Conservation (phyloP, 2,888 invertebrate species). For the Drosophila anceps region DNA sequence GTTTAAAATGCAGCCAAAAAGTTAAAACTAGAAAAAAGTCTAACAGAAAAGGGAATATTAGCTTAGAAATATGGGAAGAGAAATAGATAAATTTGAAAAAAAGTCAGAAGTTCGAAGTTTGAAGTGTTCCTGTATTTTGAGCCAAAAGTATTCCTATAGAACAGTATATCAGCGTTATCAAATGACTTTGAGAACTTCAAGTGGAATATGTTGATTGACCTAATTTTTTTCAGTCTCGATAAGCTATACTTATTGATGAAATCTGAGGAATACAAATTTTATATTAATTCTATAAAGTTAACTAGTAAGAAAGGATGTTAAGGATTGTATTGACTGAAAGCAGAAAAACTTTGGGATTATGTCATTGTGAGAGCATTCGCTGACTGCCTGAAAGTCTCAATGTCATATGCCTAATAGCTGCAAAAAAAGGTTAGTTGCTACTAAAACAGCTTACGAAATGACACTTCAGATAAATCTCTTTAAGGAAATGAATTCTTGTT, state of each 20-base stretch:
- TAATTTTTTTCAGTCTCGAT: no score
- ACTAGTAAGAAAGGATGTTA: neutral
- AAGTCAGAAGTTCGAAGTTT: neutral
- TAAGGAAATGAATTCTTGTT: neutral
- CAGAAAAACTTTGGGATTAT: neutral
- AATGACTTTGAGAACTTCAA: neutral
- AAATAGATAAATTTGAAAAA: neutral
- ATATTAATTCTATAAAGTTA: neutral
- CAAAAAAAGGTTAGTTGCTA: no score
- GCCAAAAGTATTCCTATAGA: neutral
- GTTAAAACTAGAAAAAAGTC: neutral
- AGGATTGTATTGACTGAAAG: no score
- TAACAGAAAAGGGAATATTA: neutral
- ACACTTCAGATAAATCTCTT: neutral
- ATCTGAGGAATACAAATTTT: no score
- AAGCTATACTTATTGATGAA: neutral
- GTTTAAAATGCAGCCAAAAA: neutral
- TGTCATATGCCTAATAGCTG: no score
- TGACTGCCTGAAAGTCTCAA: no score
- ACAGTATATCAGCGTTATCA: no score
- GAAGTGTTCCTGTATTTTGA: no score
- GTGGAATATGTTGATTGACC: no score
- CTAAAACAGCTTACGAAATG: neutral
- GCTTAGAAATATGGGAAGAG: no score
- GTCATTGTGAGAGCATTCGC: neutral